Base-by-base conservation (phyloP, 2,113 vertebrate genomes). In the Spilogale gracilis region DNA sequence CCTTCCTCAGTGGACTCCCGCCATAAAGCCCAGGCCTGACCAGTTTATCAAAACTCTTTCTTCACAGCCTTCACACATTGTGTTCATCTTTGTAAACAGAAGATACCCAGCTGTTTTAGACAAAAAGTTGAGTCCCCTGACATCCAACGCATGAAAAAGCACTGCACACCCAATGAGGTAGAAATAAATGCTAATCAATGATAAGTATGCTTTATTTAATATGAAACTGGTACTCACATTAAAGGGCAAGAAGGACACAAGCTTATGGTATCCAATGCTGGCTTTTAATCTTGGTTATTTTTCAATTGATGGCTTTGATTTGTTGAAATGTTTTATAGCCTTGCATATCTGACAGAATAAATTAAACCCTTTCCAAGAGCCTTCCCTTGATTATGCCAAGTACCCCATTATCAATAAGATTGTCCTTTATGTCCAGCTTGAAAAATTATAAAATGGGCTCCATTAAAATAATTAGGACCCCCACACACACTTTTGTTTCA, bases 391-490 rank as follows among this genome's bases (percentile, higher is more conserved):
- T 96, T 93, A 96, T 27, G 56, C 61, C 45, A 92, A 74, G 61
- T 91, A 81, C 74, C 56, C 56, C 61, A 61, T 54, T 54, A 95
- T 61, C 61, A 1, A 92, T 94, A 91, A 96, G 95, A 78, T 5
- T 87, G 83, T 81, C 52, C 87, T 96, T 81, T 84, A 61, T 30
- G n/a, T 90, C 52, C 69, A 95, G 58, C 58, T 87, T 78, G 94
- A 79, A 96, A 93, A 92, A 84, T 92, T 80, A 74, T 94, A 96
- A 97, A 90, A 96, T 78, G 84, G 90, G 48, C 52, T 92, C 69
- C 69, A 92, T 96, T 98, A 95, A 96, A 86, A 96, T 95, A 96
- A 97, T 90, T 50, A 92, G 54, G 61, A 73, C 43, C 5, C 56
- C 38, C 74, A 1, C 25, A 50, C 69, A 82, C 67, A 88, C 78